Base-by-base conservation (phyloP, 2,888 invertebrate species). In the Romanomermis culicivorax region DNA sequence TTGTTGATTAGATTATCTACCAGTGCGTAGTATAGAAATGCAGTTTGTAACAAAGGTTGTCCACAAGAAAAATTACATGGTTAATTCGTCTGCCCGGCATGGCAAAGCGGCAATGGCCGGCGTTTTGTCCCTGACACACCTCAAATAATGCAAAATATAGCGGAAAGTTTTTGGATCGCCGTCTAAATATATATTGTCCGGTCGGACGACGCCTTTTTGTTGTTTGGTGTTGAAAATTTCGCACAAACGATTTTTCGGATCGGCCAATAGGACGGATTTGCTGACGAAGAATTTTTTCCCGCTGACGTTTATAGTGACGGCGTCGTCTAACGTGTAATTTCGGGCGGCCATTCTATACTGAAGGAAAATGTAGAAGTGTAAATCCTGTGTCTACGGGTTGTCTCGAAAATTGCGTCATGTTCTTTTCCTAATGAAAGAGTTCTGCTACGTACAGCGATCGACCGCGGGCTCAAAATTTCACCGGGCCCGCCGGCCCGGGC, bases 131-230 rank as follows among this genome's bases (percentile, higher is more conserved):
- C 82, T 79, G 57, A 85, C 83, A 70, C 88, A 85, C 65, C 95
- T 78, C 78, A 97, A 80, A 71, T 85, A 97, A 75, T 93, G 93
- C 59, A 97, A 77, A 66, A 97, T 86, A 71, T 95, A 89, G 25
- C 93, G 79, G 75, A 97, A 97, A 83, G 91, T 86, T 61, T 83
- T 85, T 2, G 95, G 93, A 69, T 97, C 95, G 51, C 95, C 78
- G 75, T 97, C 95, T 65, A 97, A 89, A 75, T 95, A 97, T 72
- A 95, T 95, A 70, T 97, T 68, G 20, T 67, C 67, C 30, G 57
- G 17, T 24, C 53, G 53, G 2, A 47, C 45, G 14, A 54, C 42
- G 2, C 45, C 25, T 20, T 45, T 27, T 17, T 2, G 25, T 14
- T 23, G n/a, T 25, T 42, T 49, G 26, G 24, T 7, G 11, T 49